Conservation (phyloP, 1,140 invertebrate species). For the Drosophila tropicalis region DNA sequence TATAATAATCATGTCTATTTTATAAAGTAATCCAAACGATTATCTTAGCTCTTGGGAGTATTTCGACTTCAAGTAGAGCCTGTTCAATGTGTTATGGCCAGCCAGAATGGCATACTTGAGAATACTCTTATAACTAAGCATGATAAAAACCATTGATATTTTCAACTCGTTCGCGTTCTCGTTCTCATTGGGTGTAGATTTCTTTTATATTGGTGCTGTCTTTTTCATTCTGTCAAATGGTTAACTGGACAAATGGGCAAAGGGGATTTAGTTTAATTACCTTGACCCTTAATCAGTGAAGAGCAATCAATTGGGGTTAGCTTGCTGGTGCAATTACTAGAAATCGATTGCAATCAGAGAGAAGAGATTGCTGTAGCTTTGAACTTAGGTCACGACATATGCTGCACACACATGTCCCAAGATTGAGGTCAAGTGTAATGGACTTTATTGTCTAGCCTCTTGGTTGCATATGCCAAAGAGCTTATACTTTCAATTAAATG, state of each 20-base stretch:
- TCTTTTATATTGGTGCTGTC: not conserved
- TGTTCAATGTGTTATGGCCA: too few species aligned
- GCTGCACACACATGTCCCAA: slow-evolving; percentile 16
- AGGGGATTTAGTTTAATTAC: slow-evolving; percentile 49
- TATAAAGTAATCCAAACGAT: too few species aligned
- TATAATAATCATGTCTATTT: not conserved
- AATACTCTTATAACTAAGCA: too few species aligned
- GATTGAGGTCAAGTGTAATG: slow-evolving; percentile 50
- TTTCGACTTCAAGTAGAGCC: too few species aligned
- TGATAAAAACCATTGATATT: not conserved
- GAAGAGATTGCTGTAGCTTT: slow-evolving; percentile 27
- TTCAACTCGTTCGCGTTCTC: not conserved
- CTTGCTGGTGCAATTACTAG: slow-evolving; percentile 35
- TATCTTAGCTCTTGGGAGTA: too few species aligned
- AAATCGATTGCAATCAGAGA: slow-evolving; percentile 53
- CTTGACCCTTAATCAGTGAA: slow-evolving; percentile 24
- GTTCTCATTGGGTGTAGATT: not conserved
- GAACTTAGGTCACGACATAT: slow-evolving; percentile 33
- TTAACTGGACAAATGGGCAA: not conserved
- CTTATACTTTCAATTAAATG: slow-evolving; percentile 1
- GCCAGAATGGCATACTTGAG: too few species aligned
- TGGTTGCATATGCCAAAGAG: not conserved
- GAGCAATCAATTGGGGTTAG: slow-evolving; percentile 47
- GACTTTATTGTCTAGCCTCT: slow-evolving; percentile 39
- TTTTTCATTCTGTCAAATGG: slow-evolving; percentile 12